Evolutionary conservation across 2,797 vertebrate genomes (phyloP).

Genomic region (Meda fulgida): DNA sequence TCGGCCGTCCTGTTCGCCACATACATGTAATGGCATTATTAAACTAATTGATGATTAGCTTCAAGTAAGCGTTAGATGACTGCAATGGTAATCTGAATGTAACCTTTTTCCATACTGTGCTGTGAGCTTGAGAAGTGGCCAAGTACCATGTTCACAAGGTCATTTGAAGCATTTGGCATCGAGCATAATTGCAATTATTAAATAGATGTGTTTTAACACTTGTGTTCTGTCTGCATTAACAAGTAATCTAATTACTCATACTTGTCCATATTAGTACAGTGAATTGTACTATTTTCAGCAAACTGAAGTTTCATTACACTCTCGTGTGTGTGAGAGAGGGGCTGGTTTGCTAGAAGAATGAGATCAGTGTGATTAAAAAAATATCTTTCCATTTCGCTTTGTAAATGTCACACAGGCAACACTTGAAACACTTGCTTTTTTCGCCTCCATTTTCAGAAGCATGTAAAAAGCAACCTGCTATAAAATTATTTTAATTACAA

Average conservation of each 20-base stretch:
- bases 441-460: constrained; percentile 53
- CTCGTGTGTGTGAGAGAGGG: background rate
- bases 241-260: background rate
- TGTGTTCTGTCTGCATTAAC: background rate
- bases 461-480: constrained; percentile 62
- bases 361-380: constrained; percentile 56
- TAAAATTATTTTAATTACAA: constrained; percentile 69
- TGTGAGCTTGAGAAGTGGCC: background rate
- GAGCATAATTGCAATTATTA: background rate
- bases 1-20: too few relatives aligned
- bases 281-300: background rate
- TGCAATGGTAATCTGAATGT: background rate
- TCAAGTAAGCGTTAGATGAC: background rate
- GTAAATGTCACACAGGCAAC: constrained; percentile 54
- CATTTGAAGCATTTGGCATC: background rate
- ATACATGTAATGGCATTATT: background rate
- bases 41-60: background rate
- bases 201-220: background rate
- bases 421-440: constrained; percentile 28
- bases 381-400: constrained; percentile 48
- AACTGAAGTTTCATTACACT: background rate
- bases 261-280: background rate
- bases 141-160: background rate
- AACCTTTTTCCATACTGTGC: background rate
- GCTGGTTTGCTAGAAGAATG: constrained; percentile 53